These are phyloP conservation scores for Synergus laeviventris DNA, from an alignment of 2,888 invertebrate genomes.

Conservation along the genomic window DNA sequence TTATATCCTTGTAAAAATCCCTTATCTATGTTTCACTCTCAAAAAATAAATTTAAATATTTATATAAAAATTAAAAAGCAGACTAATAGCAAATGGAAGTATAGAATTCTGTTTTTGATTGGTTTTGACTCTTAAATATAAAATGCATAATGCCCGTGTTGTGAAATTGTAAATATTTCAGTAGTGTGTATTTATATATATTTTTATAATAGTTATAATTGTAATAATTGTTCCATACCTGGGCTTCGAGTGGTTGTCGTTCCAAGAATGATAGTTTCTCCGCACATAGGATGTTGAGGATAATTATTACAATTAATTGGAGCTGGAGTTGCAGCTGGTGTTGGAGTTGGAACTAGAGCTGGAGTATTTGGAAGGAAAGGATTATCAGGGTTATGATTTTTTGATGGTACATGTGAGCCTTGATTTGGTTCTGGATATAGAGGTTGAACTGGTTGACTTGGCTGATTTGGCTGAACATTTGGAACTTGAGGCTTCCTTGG, in stretches of 20 bases:
- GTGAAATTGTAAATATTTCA: background rate
- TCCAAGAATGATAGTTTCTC: slow-evolving; percentile 1
- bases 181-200: background rate
- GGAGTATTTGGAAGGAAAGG: slow-evolving; percentile 13
- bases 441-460: background rate
- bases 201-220: background rate
- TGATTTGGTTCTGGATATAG: background rate
- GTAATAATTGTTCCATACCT: slow-evolving; percentile 3
- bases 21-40: background rate
- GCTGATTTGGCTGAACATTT: background rate
- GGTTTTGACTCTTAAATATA: background rate
- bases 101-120: background rate
- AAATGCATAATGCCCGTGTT: background rate
- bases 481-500: background rate
- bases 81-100: background rate
- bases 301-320: slow-evolving; percentile 35
- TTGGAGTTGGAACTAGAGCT: background rate
- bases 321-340: background rate
- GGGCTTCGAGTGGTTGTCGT: background rate
- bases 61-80: background rate
- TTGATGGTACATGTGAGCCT: background rate
- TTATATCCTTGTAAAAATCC: background rate
- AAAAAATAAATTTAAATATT: background rate
- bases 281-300: slow-evolving; percentile 31
- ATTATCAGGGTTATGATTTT: slow-evolving; percentile 28